Evolutionary conservation across 2,113 vertebrate genomes (phyloP).

Genomic region (Zosterops borbonicus): DNA sequence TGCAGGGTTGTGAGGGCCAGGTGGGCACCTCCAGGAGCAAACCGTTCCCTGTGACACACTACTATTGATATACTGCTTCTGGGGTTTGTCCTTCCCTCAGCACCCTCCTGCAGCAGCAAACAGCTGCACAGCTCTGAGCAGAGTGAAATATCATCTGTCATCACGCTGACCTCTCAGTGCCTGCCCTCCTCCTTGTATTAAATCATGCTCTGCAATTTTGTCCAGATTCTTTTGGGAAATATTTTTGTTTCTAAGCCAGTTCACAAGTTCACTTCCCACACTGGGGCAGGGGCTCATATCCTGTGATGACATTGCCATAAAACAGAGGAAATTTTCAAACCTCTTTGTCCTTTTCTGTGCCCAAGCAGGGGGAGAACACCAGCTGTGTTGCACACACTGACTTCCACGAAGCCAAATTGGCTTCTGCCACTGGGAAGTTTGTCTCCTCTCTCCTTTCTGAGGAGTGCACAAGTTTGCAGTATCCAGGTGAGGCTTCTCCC

Average conservation of each 20-base stretch:
- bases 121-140: slow-evolving; percentile 30
- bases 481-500: not conserved
- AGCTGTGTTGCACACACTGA: not conserved
- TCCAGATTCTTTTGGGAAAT: not conserved
- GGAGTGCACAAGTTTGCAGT: not conserved
- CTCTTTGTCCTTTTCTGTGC: not conserved
- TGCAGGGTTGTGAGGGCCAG: not conserved
- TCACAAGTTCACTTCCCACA: not conserved
- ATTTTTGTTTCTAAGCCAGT: not conserved
- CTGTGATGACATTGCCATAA: not conserved
- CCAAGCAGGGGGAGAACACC: not conserved
- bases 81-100: not conserved
- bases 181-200: not conserved
- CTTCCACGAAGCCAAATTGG: not conserved
- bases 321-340: not conserved
- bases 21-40: not conserved
- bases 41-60: not conserved
- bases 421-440: not conserved
- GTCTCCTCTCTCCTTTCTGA: not conserved
- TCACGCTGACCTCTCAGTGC: not conserved
- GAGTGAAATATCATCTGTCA: slow-evolving; percentile 2
- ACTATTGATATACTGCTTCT: not conserved
- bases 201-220: not conserved
- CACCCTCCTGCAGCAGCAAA: not conserved
- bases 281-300: not conserved